These are phyloP conservation scores for Sylvia borin DNA, from an alignment of 2,797 vertebrate species.

Conservation along the genomic window DNA sequence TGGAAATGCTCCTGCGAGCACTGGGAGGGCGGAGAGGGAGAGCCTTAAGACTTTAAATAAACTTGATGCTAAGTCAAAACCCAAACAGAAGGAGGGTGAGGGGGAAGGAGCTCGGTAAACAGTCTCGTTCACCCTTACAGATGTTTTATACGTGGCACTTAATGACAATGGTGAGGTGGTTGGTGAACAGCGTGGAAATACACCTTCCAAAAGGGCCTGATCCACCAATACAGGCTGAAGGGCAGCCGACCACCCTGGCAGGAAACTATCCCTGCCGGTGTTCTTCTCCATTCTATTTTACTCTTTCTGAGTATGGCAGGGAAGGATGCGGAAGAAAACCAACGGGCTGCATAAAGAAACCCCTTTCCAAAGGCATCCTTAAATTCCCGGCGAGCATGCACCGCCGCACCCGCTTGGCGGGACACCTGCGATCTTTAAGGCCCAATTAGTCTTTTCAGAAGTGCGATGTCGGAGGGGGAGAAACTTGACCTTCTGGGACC, in stretches of 20 bases:
- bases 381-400: not conserved
- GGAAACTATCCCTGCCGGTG: rapidly evolving
- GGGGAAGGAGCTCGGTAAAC: not conserved
- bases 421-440: slow-evolving; percentile 47
- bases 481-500: slow-evolving; percentile 53
- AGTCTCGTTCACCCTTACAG: not conserved
- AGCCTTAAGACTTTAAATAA: slow-evolving; percentile 46
- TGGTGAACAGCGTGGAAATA: not conserved
- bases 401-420: not conserved
- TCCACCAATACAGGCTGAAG: not conserved
- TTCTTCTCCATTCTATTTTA: not conserved
- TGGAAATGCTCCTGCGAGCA: not conserved
- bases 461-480: not conserved
- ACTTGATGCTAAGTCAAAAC: not conserved
- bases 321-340: not conserved
- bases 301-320: not conserved
- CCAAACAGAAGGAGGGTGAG: not conserved
- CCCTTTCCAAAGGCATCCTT: not conserved
- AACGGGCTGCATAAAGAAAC: not conserved
- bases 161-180: not conserved
- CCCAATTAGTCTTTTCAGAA: slow-evolving; percentile 63
- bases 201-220: not conserved
- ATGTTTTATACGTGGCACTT: not conserved
- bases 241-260: rapidly evolving
- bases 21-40: not conserved